Evolutionary conservation across 2,113 vertebrate species (phyloP).

Genomic region (Phoxinus phoxinus): DNA sequence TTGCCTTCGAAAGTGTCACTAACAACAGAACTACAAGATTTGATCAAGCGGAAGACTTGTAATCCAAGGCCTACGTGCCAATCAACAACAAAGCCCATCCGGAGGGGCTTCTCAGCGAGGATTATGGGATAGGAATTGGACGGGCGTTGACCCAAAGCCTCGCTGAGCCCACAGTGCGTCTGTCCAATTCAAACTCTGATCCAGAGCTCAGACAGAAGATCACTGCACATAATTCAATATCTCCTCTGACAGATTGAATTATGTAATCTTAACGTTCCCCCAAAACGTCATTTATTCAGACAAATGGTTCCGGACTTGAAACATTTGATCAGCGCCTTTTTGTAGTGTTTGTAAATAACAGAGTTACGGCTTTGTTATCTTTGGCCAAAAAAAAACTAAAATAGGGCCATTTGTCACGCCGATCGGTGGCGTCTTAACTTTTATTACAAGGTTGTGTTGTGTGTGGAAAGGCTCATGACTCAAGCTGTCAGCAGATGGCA

Average conservation of each 20-base stretch:
- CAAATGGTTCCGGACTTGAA: neutral
- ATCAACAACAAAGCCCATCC: conserved; percentile 5
- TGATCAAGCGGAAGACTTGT: conserved; percentile 14
- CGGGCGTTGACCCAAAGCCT: conserved; percentile 30
- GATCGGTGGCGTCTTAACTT: neutral
- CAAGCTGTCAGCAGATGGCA: conserved; percentile 40
- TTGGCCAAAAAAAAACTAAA: conserved; percentile 3
- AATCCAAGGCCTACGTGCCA: conserved; percentile 12
- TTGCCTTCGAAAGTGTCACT: neutral
- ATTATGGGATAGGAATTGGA: conserved; percentile 32
- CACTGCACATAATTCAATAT: neutral
- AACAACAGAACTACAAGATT: neutral
- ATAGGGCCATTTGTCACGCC: neutral
- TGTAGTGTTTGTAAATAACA: conserved; percentile 21
- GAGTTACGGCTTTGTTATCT: conserved; percentile 24
- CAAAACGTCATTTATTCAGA: neutral
- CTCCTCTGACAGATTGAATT: conserved; percentile 18
- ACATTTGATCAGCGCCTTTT: conserved; percentile 11
- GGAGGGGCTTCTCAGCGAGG: neutral
- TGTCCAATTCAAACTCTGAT: conserved; percentile 33
- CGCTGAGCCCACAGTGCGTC: neutral
- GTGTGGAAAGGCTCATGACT: conserved; percentile 3
- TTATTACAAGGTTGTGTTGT: neutral
- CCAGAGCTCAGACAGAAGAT: conserved; percentile 25
- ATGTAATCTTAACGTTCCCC: neutral